Evolutionary conservation across 2,797 vertebrate genomes (phyloP).

Genomic region (Phataginus tricuspis): DNA sequence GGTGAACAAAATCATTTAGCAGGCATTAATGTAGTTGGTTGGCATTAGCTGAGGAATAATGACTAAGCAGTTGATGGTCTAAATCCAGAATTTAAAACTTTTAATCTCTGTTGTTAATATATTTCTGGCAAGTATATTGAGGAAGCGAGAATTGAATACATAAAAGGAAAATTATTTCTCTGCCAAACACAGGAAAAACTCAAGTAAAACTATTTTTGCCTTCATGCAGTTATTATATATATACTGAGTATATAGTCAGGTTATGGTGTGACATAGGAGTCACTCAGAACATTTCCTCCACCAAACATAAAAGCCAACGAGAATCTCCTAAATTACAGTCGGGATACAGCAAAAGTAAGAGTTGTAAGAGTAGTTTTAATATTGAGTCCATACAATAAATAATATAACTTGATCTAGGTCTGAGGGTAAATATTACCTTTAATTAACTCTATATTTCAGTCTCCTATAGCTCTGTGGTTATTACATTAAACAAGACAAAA

Average conservation of each 20-base stretch:
- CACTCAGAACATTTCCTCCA: not conserved
- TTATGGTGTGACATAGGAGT: not conserved
- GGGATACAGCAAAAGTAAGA: not conserved
- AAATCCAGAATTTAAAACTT: not conserved
- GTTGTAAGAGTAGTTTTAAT: not conserved
- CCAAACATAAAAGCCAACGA: not conserved
- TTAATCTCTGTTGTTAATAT: not conserved
- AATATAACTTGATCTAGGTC: not conserved
- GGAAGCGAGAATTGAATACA: not conserved
- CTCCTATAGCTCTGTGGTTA: not conserved
- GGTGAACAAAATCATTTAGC: not conserved
- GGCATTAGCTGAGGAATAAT: not conserved
- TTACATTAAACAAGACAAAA: not conserved
- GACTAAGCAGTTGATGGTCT: not conserved
- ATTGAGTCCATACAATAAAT: not conserved
- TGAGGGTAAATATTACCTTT: not conserved
- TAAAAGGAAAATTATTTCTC: not conserved
- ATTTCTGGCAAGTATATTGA: not conserved
- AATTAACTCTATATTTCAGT: not conserved
- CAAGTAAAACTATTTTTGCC: not conserved
- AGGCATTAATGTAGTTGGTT: not conserved
- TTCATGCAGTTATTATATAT: not conserved
- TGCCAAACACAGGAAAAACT: not conserved
- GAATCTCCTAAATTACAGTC: not conserved
- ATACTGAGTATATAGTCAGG: not conserved